Base-by-base conservation (phyloP, 92 coral and sea anemone species). In the Epizoanthus scotinus region DNA sequence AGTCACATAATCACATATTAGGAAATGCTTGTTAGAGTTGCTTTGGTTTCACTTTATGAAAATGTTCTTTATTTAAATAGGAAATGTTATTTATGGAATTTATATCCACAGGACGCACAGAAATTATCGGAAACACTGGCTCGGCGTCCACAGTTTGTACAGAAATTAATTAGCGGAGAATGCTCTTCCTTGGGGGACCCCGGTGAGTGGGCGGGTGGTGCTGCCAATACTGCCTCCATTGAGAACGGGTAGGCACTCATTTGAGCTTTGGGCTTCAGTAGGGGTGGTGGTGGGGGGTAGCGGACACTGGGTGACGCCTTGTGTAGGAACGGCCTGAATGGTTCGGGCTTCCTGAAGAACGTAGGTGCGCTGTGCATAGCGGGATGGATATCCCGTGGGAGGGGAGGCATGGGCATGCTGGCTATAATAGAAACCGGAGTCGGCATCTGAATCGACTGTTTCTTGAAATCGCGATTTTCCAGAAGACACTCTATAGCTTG, bases 401-500 rank as follows among this genome's bases (percentile, higher is more conserved):
- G 49, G 0, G 92, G 78, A 58, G 81, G 7, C 82, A 86, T 25
- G 55, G 87, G 81, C 85, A 86, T 78, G 61, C 87, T 89, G 5
- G 92, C 92, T 17, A 93, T 79, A 22, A 75, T 38, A 20, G 81
- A 75, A 44, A 93, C 83, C 29, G 97, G 97, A 14, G 91, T 83
- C 0, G 91, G 92, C 80, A 93, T 86, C 20, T 87, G 92, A 3
- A 93, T 44, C 0, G 81, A 73, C n/a, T 85, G 90, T 26, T 87
- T 85, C 49, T 82, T 93, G 78, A 90, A 82, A 63, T 91, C 93
- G 69, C 94, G 96, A 67, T 90, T 93, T 52, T 91, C 88, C 53
- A 96, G 89, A 54, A 96, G 84, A 73, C 97, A 96, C 67, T 96
- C 99, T 44, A 96, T 96, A 9, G 99, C 98, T 83, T 96, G 99